Evolutionary conservation across 2,888 invertebrate species (phyloP), one percentile per base, ranked within the genome.

Genomic region (Monochamus alternatus): DNA sequence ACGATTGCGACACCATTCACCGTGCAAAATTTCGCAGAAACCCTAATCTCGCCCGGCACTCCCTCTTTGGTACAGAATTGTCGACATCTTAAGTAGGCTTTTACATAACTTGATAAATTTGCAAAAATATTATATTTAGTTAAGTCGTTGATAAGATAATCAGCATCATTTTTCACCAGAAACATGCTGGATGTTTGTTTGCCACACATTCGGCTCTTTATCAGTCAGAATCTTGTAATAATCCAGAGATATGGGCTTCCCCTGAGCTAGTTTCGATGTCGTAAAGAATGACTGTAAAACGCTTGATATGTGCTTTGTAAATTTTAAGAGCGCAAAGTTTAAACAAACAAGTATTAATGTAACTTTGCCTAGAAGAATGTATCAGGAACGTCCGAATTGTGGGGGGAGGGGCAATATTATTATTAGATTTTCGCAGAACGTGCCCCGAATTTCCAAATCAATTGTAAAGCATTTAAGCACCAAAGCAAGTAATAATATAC

Each of bases 1-100:
- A 47, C 12, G 2, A 47, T 47, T 47, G 47, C 64, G n/a, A n/a
- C 59, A 30, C 43, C 47, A n/a, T 47, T 66, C 32, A 14, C 31
- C 14, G 14, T 69, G 60, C 60, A 30, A 47, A 62, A 62, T 9
- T 71, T 71, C 71, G 14, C n/a, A 38, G 62, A 71, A 71, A 14
- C 7, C 51, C 51, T 71, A 71, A 71, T 71, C 71, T 51, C 5
- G 60, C 31, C 30, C 32, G 10, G 32, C 71, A 38, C 71, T 62
- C 71, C 71, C 44, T 51, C 32, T 70, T 51, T 38, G 71, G 32
- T 71, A 71, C 63, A 63, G 62, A 14, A 52, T 30, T 62, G 69
- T 10, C 69, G 62, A 51, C 63, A 63, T 63, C 63, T 62, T 63
- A 71, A 58, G 59, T 59, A 68, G 30, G 52, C 31, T 31, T 43